These are phyloP conservation scores for Apocrypta bakeri DNA, from an alignment of 1,140 invertebrate species.

Conservation along the genomic window DNA sequence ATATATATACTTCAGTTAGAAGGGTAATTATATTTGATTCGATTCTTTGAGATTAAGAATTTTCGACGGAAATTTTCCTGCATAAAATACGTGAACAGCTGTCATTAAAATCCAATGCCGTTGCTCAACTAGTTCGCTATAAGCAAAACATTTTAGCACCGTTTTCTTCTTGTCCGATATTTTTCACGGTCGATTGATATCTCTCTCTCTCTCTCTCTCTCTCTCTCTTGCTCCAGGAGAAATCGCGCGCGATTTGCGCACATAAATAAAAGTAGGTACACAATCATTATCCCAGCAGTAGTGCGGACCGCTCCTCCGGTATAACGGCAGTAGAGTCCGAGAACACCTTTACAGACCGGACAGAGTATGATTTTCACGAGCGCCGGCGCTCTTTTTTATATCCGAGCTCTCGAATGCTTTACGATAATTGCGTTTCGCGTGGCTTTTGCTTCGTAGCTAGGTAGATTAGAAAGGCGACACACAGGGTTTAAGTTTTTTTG, in stretches of 20 bases:
- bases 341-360: background rate
- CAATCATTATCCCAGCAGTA: background rate
- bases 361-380: conserved; percentile 16
- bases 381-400: conserved; percentile 5
- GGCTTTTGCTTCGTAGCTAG: background rate
- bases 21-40: background rate
- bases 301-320: conserved; percentile 7
- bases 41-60: background rate
- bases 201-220: background rate
- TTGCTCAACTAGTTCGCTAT: background rate
- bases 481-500: conserved; percentile 51
- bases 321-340: background rate
- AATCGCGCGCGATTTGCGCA: background rate
- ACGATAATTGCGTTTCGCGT: conserved; percentile 27
- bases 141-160: background rate
- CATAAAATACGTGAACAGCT: background rate
- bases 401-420: conserved; percentile 25
- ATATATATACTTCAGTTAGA: background rate
- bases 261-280: background rate
- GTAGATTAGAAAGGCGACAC: conserved; percentile 38
- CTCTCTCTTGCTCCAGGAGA: background rate
- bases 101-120: background rate
- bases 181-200: conserved; percentile 29
- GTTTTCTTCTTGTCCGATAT: background rate
- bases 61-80: background rate